Conservation (phyloP, 2,888 invertebrate genomes). For the Unio delphinus region DNA sequence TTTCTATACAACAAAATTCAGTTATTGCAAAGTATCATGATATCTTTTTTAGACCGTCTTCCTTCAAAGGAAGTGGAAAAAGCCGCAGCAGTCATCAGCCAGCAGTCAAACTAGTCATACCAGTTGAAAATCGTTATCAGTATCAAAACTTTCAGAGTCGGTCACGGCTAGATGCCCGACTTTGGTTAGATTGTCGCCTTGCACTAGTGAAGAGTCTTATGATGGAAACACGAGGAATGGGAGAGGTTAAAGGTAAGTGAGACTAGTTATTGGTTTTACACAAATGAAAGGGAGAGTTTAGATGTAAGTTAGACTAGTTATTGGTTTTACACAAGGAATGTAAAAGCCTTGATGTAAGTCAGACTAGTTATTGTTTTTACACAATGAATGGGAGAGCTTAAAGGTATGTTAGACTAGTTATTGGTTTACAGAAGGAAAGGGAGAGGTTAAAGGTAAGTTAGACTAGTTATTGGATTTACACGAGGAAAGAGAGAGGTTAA, state of each 20-base stretch:
- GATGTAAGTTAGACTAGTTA: neutral
- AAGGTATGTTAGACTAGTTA: no score
- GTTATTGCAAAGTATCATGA: no score
- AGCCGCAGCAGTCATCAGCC: constrained; percentile 19
- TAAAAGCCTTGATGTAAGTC: no score
- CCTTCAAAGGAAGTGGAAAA: constrained; percentile 46
- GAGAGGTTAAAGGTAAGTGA: constrained; percentile 65
- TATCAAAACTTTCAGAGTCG: constrained; percentile 68
- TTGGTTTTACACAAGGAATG: no score
- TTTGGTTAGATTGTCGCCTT: constrained; percentile 65
- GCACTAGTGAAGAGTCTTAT: constrained; percentile 61
- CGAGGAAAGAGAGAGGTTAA: no score
- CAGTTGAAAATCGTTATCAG: constrained; percentile 62
- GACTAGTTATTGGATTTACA: no score
- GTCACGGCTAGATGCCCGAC: constrained; percentile 62
- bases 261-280: neutral
- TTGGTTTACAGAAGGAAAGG: no score
- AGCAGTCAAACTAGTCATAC: constrained; percentile 50
- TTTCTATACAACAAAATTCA: no score
- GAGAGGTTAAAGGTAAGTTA: no score
- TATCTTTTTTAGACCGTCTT: constrained; percentile 50
- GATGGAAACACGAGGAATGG: constrained; percentile 66
- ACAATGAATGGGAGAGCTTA: no score
- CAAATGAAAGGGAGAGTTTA: neutral
- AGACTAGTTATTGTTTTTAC: no score